Evolutionary conservation across 2,113 vertebrate genomes (phyloP).

Genomic region (Leucoraja erinaceus): DNA sequence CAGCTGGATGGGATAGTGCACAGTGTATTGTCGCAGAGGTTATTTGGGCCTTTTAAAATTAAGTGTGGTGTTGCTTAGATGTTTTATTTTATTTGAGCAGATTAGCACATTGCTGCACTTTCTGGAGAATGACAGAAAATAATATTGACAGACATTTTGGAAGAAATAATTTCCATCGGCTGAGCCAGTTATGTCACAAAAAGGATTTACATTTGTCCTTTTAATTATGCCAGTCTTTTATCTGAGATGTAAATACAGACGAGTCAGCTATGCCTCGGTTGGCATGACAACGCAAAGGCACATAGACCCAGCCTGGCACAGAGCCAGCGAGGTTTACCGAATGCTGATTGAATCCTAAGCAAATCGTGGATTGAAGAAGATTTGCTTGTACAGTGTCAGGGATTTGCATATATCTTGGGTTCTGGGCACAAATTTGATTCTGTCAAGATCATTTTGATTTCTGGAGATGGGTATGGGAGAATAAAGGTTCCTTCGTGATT

Average conservation of each 20-base stretch:
- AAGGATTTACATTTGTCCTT: slow-evolving; percentile 7
- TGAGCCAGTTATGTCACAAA: background rate
- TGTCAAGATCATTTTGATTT: background rate
- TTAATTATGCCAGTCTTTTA: slow-evolving; percentile 29
- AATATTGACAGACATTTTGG: background rate
- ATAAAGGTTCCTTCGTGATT: slow-evolving; percentile 5
- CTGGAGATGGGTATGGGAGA: background rate
- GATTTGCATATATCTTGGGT: slow-evolving; percentile 17
- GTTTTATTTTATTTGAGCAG: background rate
- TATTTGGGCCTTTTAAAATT: background rate
- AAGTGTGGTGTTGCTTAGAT: no score
- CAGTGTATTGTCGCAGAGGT: background rate
- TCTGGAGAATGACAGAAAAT: background rate
- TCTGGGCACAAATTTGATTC: background rate
- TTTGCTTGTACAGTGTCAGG: slow-evolving; percentile 5
- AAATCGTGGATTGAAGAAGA: background rate
- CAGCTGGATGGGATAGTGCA: background rate
- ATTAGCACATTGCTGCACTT: background rate
- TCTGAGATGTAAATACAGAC: slow-evolving; percentile 16
- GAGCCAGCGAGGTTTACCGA: background rate
- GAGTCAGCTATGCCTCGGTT: background rate
- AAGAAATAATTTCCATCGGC: background rate
- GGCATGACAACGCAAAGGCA: slow-evolving; percentile 7
- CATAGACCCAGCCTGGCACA: background rate
- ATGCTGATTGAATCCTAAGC: slow-evolving; percentile 21